Conservation (phyloP, 2,888 invertebrate genomes). For the Monoplex corrugatus region DNA sequence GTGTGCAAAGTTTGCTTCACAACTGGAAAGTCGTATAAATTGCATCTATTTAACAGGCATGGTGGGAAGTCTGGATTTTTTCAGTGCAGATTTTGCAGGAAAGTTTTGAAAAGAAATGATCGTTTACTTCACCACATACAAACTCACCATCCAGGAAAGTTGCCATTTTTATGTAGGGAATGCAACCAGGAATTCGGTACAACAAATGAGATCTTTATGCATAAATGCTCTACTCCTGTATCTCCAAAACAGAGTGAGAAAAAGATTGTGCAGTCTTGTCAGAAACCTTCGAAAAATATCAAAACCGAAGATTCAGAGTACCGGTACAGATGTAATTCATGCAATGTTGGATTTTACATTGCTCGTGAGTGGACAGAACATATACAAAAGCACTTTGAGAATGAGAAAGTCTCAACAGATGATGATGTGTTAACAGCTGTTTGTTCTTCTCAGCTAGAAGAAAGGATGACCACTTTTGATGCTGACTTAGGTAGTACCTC, state of each 20-base stretch:
- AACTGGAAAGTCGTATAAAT: background rate
- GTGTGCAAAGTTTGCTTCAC: constrained; percentile 2
- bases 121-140: background rate
- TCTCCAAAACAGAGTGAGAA: background rate
- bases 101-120: background rate
- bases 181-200: background rate
- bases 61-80: background rate
- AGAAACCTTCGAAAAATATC: background rate
- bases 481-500: background rate
- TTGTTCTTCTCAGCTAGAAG: background rate
- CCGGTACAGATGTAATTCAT: constrained; percentile 18
- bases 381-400: constrained; percentile 26
- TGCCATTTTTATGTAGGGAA: background rate
- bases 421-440: background rate
- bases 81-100: constrained; percentile 17
- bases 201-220: background rate
- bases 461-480: background rate
- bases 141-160: background rate
- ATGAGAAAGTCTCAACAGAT: background rate
- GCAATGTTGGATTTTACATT: constrained; percentile 31
- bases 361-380: constrained; percentile 44
- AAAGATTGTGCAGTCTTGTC: background rate
- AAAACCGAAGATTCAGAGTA: background rate
- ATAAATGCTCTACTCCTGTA: background rate
- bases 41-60: background rate